These are phyloP conservation scores for Chamaea fasciata DNA, from an alignment of 2,113 vertebrate genomes.

Conservation along the genomic window DNA sequence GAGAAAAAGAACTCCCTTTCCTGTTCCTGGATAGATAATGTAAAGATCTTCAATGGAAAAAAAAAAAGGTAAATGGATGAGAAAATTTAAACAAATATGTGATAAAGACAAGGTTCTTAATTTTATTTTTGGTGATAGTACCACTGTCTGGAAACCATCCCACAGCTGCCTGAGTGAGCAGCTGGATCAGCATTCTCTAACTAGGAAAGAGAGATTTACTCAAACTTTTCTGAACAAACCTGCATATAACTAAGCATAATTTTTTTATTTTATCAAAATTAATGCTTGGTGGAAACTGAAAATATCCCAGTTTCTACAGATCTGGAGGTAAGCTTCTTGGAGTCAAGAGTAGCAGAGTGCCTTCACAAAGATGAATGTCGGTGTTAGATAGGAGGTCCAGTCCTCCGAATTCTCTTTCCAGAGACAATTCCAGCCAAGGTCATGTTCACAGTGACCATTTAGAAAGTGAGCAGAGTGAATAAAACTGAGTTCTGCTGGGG, in stretches of 20 bases:
- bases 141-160: neutral
- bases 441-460: neutral
- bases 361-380: neutral
- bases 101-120: neutral
- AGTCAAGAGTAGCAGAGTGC: neutral
- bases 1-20: neutral
- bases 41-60: neutral
- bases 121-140: neutral
- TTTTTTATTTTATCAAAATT: neutral
- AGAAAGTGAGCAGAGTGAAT: neutral
- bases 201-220: neutral
- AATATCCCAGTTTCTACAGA: neutral
- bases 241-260: neutral
- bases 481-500: neutral
- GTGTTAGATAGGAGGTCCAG: neutral
- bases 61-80: neutral
- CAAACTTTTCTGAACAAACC: neutral
- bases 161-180: neutral
- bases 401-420: neutral
- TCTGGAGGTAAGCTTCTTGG: neutral
- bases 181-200: neutral
- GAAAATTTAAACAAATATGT: neutral
- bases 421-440: neutral
- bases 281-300: neutral
- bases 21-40: neutral